phyloP scores from a whole-genome alignment of 2,797 vertebrate genomes.

The Echiichthys vipera region DNA sequence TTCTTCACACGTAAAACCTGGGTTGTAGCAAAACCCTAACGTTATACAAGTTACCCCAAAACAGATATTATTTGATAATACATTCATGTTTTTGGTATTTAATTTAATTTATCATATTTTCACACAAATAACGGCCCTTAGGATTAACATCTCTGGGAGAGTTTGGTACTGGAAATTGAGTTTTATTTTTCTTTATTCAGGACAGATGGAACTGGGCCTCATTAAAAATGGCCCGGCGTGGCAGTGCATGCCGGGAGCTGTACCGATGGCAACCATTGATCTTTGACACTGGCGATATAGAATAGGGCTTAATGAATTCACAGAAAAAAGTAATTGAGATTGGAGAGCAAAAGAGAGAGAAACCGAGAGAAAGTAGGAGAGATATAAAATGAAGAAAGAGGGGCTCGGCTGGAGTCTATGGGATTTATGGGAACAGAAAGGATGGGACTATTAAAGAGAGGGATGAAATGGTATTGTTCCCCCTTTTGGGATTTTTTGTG shows the following conservation, averaged over 20 bases:
- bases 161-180: conserved; percentile 29
- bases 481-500: conserved; percentile 75
- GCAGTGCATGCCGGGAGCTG: conserved; percentile 71
- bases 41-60: conserved; percentile 20
- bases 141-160: conserved; percentile 35
- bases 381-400: conserved; percentile 35
- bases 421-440: conserved; percentile 57
- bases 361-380: conserved; percentile 53
- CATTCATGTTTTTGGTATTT: conserved; percentile 26
- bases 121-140: conserved; percentile 26
- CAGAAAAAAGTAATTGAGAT: conserved; percentile 76
- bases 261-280: conserved; percentile 73
- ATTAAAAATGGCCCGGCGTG: conserved; percentile 71
- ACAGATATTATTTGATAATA: conserved; percentile 19
- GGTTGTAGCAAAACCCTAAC: too few species aligned
- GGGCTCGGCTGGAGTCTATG: conserved; percentile 5
- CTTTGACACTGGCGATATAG: conserved; percentile 71
- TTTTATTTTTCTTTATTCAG: conserved; percentile 43
- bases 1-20: too few species aligned
- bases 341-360: conserved; percentile 58
- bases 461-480: conserved; percentile 79
- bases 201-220: conserved; percentile 66
- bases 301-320: conserved; percentile 78
- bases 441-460: conserved; percentile 75
- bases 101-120: conserved; percentile 38